Conservation (phyloP, 2,797 vertebrate species). For the Siniperca undulata region DNA sequence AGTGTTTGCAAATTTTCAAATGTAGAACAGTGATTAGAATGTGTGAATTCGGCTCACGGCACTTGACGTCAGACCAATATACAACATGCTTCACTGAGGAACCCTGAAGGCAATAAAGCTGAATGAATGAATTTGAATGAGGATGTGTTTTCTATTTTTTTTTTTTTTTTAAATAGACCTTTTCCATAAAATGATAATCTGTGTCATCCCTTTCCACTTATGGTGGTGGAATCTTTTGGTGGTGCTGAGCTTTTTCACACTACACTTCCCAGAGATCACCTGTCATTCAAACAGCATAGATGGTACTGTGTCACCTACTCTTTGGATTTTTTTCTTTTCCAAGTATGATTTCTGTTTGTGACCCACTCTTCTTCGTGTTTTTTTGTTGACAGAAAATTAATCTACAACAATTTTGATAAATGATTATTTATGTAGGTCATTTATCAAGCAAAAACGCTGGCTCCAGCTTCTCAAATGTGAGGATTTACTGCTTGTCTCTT, state of each 20-base stretch:
- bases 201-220: not conserved
- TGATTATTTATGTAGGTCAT: not conserved
- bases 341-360: not conserved
- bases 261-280: not conserved
- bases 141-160: not conserved
- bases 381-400: not conserved
- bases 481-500: not conserved
- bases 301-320: not conserved
- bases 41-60: constrained; percentile 46
- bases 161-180: not conserved
- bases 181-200: not conserved
- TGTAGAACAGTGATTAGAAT: constrained; percentile 30
- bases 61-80: constrained; percentile 40
- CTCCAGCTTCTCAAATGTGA: not conserved
- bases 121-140: constrained; percentile 48
- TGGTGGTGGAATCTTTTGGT: not conserved
- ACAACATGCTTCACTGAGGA: constrained; percentile 40
- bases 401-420: not conserved
- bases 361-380: not conserved
- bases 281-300: not conserved
- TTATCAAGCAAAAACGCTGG: not conserved
- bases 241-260: not conserved
- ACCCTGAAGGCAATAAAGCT: constrained; percentile 38
- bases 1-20: constrained; percentile 44
- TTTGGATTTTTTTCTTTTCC: not conserved